A percentile compares a stretch with the other conserved stretches of the same genome.
These are phyloP conservation scores for Meandrina meandrites DNA, from an alignment of 92 coral and sea anemone genomes.

Conservation along the genomic window DNA sequence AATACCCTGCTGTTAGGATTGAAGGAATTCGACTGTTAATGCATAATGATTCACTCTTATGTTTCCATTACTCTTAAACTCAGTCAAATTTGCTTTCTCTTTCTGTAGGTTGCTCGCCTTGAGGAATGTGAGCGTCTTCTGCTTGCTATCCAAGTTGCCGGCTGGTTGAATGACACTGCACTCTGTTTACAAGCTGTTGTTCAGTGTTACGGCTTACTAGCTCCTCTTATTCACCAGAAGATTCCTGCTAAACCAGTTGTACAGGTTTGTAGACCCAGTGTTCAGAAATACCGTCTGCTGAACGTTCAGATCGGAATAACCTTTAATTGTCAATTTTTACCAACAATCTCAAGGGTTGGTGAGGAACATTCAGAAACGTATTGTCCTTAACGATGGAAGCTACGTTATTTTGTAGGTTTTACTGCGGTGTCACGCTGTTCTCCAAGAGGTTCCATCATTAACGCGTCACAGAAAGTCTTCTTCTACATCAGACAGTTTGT, in stretches of 20 bases:
- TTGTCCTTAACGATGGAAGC: too few relatives aligned
- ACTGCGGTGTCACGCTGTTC: constrained; percentile 89
- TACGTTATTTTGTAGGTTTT: constrained; percentile 49
- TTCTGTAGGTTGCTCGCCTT: constrained; percentile 75
- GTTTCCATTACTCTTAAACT: too few relatives aligned
- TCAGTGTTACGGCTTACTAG: constrained; percentile 89
- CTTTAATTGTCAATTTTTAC: neutral
- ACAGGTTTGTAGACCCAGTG: constrained; percentile 55
- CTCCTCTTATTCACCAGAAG: constrained; percentile 89
- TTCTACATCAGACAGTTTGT: constrained; percentile 85
- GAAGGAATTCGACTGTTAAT: too few relatives aligned
- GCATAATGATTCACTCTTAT: too few relatives aligned
- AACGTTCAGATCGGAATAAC: neutral
- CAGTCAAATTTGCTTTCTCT: neutral
- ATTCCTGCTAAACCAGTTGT: constrained; percentile 92
- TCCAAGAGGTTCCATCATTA: constrained; percentile 92
- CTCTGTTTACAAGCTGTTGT: constrained; percentile 89
- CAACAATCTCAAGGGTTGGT: neutral
- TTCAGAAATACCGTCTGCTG: neutral
- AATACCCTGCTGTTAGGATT: too few relatives aligned
- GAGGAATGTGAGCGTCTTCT: constrained; percentile 86
- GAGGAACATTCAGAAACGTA: too few relatives aligned
- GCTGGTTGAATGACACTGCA: constrained; percentile 90
- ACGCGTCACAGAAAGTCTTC: constrained; percentile 86
- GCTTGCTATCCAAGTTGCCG: constrained; percentile 88